Conservation (phyloP, 2,888 invertebrate genomes). For the Phalera bucephala region DNA sequence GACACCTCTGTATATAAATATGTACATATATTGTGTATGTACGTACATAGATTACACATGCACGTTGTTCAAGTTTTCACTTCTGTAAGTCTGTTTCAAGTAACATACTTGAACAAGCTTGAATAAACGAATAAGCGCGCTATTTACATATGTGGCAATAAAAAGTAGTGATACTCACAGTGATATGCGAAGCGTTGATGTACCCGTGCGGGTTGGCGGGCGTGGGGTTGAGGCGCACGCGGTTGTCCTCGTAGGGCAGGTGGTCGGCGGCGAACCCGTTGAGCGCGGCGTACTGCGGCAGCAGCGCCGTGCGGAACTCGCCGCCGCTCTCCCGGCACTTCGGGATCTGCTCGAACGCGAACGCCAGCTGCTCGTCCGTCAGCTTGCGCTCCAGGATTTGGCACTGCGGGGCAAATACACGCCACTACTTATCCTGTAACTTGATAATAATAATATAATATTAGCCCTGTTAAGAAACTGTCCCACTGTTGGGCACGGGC, state of each 20-base stretch:
- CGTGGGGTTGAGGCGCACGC: constrained; percentile 91
- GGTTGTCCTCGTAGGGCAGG: constrained; percentile 95
- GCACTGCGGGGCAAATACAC: constrained; percentile 60
- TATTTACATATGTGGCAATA: no score
- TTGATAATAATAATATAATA: no score
- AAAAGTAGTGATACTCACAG: constrained; percentile 78
- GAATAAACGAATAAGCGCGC: no score
- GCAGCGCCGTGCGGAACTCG: constrained; percentile 87
- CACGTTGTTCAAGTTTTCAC: no score
- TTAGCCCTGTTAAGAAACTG: no score
- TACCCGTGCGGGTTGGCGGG: constrained; percentile 94
- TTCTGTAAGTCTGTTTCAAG: no score
- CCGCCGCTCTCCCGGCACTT: constrained; percentile 88
- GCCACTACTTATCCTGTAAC: no score
- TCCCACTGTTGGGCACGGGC: no score
- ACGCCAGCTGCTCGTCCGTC: constrained; percentile 88
- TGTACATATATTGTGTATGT: no score
- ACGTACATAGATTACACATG: no score
- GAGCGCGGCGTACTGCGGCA: constrained; percentile 86
- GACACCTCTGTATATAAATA: no score
- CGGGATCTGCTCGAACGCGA: constrained; percentile 93
- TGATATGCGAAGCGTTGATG: constrained; percentile 95
- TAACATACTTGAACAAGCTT: no score
- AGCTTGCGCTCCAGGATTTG: constrained; percentile 80
- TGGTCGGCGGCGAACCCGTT: constrained; percentile 86